Evolutionary conservation across 2,888 invertebrate genomes (phyloP).

Genomic region (Erebia palarica): DNA sequence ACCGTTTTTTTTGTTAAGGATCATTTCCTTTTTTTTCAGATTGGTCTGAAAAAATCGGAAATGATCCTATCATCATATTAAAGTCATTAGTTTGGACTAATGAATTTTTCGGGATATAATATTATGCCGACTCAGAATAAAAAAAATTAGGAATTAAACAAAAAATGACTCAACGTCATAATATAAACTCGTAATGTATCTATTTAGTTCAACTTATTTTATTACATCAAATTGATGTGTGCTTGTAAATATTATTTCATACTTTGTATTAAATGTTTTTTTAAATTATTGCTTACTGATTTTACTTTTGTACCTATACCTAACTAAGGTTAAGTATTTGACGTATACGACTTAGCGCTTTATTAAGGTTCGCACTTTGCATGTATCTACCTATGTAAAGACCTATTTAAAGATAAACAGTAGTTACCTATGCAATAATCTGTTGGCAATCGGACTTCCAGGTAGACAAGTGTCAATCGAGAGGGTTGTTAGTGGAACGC

Average conservation of each 20-base stretch:
- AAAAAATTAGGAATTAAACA: neutral
- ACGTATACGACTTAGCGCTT: too few species aligned
- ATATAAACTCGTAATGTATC: slow-evolving; percentile 17
- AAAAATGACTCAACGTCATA: slow-evolving; percentile 47
- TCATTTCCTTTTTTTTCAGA: too few species aligned
- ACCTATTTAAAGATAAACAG: too few species aligned
- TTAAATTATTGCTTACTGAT: slow-evolving; percentile 52
- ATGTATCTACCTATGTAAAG: too few species aligned
- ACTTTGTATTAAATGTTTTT: slow-evolving; percentile 68
- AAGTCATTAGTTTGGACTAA: too few species aligned
- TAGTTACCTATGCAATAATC: slow-evolving; percentile 13
- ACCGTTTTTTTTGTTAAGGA: too few species aligned
- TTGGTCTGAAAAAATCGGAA: too few species aligned
- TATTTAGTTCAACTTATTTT: slow-evolving; percentile 55
- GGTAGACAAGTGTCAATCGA: slow-evolving; percentile 54
- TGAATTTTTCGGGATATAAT: too few species aligned
- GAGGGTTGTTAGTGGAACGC: slow-evolving; percentile 64
- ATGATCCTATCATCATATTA: too few species aligned
- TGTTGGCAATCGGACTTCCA: neutral
- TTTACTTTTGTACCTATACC: slow-evolving; percentile 28
- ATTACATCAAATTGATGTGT: slow-evolving; percentile 80
- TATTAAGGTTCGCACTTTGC: too few species aligned
- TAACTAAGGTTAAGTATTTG: too few species aligned
- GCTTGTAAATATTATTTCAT: slow-evolving; percentile 80
- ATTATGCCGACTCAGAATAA: too few species aligned